Evolutionary conservation across 1,140 invertebrate species (phyloP).

Genomic region (Zaprionus ornatus): DNA sequence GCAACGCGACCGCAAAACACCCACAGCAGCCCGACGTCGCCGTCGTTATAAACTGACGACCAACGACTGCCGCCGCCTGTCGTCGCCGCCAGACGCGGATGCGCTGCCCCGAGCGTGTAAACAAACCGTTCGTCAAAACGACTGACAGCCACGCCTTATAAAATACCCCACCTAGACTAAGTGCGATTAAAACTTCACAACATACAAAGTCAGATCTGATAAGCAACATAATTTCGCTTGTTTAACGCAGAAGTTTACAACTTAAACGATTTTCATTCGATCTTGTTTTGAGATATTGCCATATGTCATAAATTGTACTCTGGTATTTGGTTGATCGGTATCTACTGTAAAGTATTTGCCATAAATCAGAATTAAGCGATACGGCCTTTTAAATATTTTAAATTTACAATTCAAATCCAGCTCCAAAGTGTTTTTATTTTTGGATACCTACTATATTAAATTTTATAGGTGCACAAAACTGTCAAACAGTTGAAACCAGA

Average conservation of each 20-base stretch:
- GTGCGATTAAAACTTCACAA: slow-evolving; percentile 60
- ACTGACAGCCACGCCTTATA: slow-evolving; percentile 21
- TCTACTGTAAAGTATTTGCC: background rate
- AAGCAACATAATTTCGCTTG: slow-evolving; percentile 18
- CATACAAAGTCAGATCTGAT: slow-evolving; percentile 12
- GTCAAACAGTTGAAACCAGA: background rate
- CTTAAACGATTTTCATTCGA: background rate
- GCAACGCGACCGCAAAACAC: slow-evolving; percentile 61
- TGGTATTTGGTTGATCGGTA: background rate
- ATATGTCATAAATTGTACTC: background rate
- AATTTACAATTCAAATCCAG: background rate
- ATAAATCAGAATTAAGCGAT: slow-evolving; percentile 4
- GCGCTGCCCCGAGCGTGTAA: slow-evolving; percentile 47
- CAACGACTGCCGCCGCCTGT: too few species aligned
- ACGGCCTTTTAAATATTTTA: background rate
- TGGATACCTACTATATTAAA: background rate
- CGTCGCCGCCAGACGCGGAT: slow-evolving; percentile 19
- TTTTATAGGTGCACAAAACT: slow-evolving; percentile 1
- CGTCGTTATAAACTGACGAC: background rate
- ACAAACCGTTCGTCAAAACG: slow-evolving; percentile 66
- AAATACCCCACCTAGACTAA: slow-evolving; percentile 57
- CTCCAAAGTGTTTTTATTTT: background rate
- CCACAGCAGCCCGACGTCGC: slow-evolving; percentile 38
- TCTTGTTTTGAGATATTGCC: background rate
- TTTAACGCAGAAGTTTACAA: slow-evolving; percentile 1